Evolutionary conservation across 2,888 invertebrate species (phyloP), one percentile per base, ranked within the genome.

Genomic region (Neoaliturus tenellus): DNA sequence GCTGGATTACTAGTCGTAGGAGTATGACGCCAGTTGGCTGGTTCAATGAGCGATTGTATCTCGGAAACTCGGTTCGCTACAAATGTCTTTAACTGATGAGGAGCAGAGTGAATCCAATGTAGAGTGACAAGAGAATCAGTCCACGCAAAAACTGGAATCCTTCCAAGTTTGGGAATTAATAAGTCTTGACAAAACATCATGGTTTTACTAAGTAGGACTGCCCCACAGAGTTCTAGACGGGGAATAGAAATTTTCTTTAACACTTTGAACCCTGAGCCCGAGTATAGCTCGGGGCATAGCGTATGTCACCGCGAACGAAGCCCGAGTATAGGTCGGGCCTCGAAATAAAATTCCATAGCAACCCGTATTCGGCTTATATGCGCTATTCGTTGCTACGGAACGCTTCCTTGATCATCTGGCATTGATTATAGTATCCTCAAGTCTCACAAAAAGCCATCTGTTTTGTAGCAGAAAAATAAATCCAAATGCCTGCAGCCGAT

Each of bases 191-290:
- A 39, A 41, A 6, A 75, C 12, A 5, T 41, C n/a, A 48, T 48
- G 4, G 48, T 71, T 71, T 39, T 39, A 23, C 41, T 23, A 41
- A 28, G 41, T 75, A 75, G 41, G 25, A 10, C 25, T 23, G 41
- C 75, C 14, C 75, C 75, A 23, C 75, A 75, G 14, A 75, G 35
- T 17, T 75, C 75, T 20, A 75, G 25, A 20, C 41, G 3, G 17
- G 75, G 75, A 5, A 75, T 35, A 14, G 41, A 39, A 1, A 75
- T 17, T 75, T 14, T 35, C 35, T 75, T 75, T n/a, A 75, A 39
- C n/a, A n/a, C n/a, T n/a, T n/a, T n/a, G n/a, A n/a, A n/a, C n/a
- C n/a, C n/a, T n/a, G n/a, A n/a, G n/a, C n/a, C n/a, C n/a, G n/a
- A n/a, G n/a, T n/a, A n/a, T n/a, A n/a, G n/a, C n/a, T n/a, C n/a